Evolutionary conservation across 2,888 invertebrate genomes (phyloP).

Genomic region (Macrosiphum euphorbiae): DNA sequence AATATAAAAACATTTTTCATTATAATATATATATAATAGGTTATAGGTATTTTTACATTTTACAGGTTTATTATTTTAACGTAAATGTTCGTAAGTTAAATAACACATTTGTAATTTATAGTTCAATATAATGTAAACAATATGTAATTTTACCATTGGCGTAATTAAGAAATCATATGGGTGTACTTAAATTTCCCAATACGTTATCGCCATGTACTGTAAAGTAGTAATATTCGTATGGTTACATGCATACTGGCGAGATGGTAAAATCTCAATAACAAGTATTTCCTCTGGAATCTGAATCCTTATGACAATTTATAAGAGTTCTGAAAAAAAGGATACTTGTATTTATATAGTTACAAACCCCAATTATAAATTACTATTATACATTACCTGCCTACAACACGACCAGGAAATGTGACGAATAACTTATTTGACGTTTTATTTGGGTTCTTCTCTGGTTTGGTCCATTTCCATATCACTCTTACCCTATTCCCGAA

Average conservation of each 20-base stretch:
- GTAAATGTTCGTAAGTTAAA: background rate
- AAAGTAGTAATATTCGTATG: constrained; percentile 74
- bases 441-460: constrained; percentile 74
- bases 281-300: constrained; percentile 68
- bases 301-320: constrained; percentile 68
- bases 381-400: constrained; percentile 68
- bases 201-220: constrained; percentile 75
- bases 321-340: constrained; percentile 49
- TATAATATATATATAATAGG: background rate
- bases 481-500: constrained; percentile 81
- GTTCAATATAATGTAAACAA: background rate
- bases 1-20: background rate
- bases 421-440: constrained; percentile 75
- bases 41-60: background rate
- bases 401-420: constrained; percentile 71
- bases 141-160: constrained; percentile 32
- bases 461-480: constrained; percentile 82
- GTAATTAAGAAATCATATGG: constrained; percentile 67
- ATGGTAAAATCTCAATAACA: constrained; percentile 74
- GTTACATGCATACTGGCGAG: constrained; percentile 74
- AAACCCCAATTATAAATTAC: background rate
- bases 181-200: constrained; percentile 74
- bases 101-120: background rate
- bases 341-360: background rate
- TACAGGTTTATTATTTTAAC: background rate